Base-by-base conservation (phyloP, 2,888 invertebrate species). In the Cremastinae sp. region DNA sequence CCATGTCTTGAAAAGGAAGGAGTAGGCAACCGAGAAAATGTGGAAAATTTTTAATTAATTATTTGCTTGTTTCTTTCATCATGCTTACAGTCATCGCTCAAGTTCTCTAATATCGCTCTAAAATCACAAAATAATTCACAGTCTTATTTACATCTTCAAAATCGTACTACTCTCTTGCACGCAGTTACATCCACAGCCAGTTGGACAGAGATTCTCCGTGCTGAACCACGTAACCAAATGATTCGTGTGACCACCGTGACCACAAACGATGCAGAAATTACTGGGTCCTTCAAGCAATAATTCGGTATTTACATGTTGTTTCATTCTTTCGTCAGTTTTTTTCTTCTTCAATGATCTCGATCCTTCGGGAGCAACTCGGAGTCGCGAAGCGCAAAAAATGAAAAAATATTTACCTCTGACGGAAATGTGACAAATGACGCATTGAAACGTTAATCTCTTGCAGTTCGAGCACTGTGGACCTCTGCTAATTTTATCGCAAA, bases 101-200 rank as follows among this genome's bases (percentile, higher is more conserved):
- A n/a, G 12, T 41, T 71, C 12, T 55, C 43, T 43, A 18, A 5
- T 28, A 28, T 28, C 5, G 28, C 5, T 5, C 5, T 28, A 28
- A 28, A 28, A 28, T 3, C 28, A 28, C 28, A 28, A 28, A 28
- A 28, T 5, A 3, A 28, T 70, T 41, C 18, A 74, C 65, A 71
- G 56, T 76, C 53, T 74, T 71, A 81, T 80, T 85, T 85, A 90
- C 79, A 87, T 87, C 74, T 90, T 90, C 80, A 92, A 90, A 78
- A 93, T 90, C 69, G 88, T 90, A 75, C 91, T 91, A 73, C 93
- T 95, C 86, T 96, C 95, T 78, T 93, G 91, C 72, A 96, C 91
- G 88, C 98, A 98, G 80, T 92, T 92, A 90, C 98, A 98, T 22
- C 98, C 97, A 90, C 98, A 98, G 28, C 97, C 98, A 0, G 96